Percentiles rank a stretch among this genome's conserved stretches.
Conservation (phyloP, 2,888 invertebrate species). For the Ichneumoninae sp. region DNA sequence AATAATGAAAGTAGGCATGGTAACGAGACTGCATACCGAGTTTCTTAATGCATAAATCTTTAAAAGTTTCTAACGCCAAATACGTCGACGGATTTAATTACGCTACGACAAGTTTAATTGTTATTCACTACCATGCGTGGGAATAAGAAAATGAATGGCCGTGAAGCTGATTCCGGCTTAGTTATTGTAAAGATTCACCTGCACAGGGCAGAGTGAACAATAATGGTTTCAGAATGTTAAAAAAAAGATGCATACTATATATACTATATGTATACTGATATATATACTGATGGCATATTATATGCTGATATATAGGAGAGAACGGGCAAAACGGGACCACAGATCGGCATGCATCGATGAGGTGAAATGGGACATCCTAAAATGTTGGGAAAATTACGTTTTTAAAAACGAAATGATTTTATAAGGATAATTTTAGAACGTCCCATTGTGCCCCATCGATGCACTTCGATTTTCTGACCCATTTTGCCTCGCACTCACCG, state of each 20-base stretch:
- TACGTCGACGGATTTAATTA: conserved; percentile 54
- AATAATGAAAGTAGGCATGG: neutral
- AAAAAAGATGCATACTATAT: neutral
- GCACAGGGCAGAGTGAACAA: neutral
- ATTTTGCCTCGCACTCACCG: no score
- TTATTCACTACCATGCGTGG: conserved; percentile 35
- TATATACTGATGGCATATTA: no score
- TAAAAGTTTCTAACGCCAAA: conserved; percentile 56
- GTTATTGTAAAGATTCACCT: conserved; percentile 1
- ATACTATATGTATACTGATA: no score
- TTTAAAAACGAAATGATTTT: no score
- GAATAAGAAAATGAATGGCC: conserved; percentile 59
- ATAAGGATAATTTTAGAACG: no score
- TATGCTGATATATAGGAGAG: no score
- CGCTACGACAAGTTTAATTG: conserved; percentile 44
- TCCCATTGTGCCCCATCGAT: no score
- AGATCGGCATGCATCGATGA: no score
- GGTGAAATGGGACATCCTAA: no score
- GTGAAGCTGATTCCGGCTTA: conserved; percentile 45
- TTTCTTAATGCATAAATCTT: neutral
- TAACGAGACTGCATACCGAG: neutral
- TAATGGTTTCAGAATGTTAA: neutral
- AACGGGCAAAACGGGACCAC: no score
- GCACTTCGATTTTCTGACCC: no score
- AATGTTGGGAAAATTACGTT: no score